Base-by-base conservation (phyloP, 1,140 invertebrate species). In the Zaprionus inermis region DNA sequence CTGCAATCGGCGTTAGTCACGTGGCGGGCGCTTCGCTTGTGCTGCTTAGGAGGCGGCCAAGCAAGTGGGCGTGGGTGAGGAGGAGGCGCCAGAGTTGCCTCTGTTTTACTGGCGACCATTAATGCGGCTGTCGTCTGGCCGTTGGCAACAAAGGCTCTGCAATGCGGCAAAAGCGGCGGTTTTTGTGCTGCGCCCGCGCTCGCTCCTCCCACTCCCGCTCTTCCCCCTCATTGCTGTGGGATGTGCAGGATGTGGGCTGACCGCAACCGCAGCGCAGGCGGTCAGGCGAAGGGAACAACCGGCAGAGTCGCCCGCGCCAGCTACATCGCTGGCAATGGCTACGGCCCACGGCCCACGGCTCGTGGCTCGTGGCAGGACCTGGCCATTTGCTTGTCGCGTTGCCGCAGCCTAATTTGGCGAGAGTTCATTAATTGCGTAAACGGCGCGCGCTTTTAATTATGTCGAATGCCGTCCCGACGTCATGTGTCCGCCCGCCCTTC, bases 341-440 rank as follows among this genome's bases (percentile, higher is more conserved):
- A 24, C 22, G 2, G 41, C 16, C 6, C 55, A 18, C 28, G 64
- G 49, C 18, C 28, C 32, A 32, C n/a, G 51, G 51, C 58, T 57
- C 65, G 12, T 49, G 54, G 65, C 41, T 44, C 38, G 12, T 61
- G 41, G 22, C 59, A 24, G 58, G 76, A 65, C 63, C 69, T 84
- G 78, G 74, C 84, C 84, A 78, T 89, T 89, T 84, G 85, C 75
- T 83, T 89, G 84, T 84, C 84, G 76, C 80, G 59, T 75, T 81
- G 84, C 84, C 84, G 80, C 84, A 89, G 84, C 84, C 84, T 89
- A 89, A 89, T 89, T 89, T 89, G 85, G 84, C 80, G 84, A 89
- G 84, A 89, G 84, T 89, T 89, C 84, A 89, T 89, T 89, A 89
- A 89, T 89, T 89, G 84, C 84, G 84, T 89, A 89, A 89, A 89